These are phyloP conservation scores for Agrilus mali DNA, from an alignment of 2,888 invertebrate genomes.

Conservation along the genomic window DNA sequence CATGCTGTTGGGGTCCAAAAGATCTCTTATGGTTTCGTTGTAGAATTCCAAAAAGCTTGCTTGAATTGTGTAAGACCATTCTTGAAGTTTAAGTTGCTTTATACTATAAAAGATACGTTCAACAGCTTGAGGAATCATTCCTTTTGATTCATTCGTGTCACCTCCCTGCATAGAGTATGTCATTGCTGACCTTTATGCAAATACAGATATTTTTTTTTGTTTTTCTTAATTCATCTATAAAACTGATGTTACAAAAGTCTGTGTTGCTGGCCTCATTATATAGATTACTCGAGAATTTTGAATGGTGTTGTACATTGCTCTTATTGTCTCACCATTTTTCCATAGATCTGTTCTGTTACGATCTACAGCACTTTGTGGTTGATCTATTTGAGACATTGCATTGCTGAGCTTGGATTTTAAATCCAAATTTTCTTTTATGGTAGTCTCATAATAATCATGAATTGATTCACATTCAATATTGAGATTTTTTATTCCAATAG, in stretches of 20 bases:
- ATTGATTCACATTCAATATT: conserved; percentile 21
- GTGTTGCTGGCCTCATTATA: conserved; percentile 56
- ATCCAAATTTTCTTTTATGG: not conserved
- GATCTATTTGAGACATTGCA: no score
- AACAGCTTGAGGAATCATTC: conserved; percentile 79
- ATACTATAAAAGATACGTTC: conserved; percentile 64
- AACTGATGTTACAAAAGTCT: conserved; percentile 43
- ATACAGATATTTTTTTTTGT: conserved; percentile 41
- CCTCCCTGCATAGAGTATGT: conserved; percentile 82
- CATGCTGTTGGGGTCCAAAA: conserved; percentile 32
- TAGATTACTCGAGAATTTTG: conserved; percentile 72
- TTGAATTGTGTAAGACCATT: conserved; percentile 58
- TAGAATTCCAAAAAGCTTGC: conserved; percentile 59
- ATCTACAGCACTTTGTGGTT: no score
- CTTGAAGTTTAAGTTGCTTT: conserved; percentile 53
- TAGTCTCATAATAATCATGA: conserved; percentile 12
- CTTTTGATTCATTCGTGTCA: conserved; percentile 30
- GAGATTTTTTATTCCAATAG: conserved; percentile 4
- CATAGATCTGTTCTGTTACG: no score
- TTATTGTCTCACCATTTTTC: no score
- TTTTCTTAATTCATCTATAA: conserved; percentile 47
- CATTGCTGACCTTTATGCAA: conserved; percentile 85
- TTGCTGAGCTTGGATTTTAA: no score
- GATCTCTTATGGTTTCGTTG: conserved; percentile 51
- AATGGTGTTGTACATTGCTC: conserved; percentile 50